These are phyloP conservation scores for Pituophis catenifer DNA, from an alignment of 2,113 vertebrate genomes.

Conservation along the genomic window DNA sequence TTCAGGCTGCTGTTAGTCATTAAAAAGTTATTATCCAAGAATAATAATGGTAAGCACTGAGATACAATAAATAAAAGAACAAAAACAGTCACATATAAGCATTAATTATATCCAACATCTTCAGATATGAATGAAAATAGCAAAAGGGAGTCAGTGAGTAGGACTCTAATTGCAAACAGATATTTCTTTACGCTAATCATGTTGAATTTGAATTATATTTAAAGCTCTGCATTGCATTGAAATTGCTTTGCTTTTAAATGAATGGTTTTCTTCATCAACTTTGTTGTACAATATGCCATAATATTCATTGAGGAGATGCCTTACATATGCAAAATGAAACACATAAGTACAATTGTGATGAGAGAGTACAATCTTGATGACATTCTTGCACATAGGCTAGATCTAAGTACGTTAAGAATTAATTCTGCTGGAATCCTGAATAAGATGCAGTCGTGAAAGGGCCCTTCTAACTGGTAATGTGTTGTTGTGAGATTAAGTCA, in stretches of 20 bases:
- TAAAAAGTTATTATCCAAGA: background rate
- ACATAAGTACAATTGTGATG: background rate
- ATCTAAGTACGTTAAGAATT: background rate
- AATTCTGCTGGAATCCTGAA: background rate
- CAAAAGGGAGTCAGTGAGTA: slow-evolving; percentile 22
- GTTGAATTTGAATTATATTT: slow-evolving; percentile 1
- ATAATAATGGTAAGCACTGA: background rate
- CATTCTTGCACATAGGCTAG: slow-evolving; percentile 4
- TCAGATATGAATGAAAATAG: slow-evolving; percentile 16
- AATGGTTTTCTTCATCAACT: slow-evolving; percentile 20
- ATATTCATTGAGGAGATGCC: slow-evolving; percentile 1
- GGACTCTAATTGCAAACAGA: slow-evolving; percentile 9
- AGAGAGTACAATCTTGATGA: background rate
- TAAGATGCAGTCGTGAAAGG: background rate
- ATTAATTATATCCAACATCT: background rate
- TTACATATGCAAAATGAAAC: slow-evolving; percentile 3
- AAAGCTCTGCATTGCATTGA: slow-evolving; percentile 1
- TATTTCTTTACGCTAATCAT: background rate
- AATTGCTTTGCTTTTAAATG: slow-evolving; percentile 4
- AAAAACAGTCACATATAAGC: background rate
- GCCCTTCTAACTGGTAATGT: background rate
- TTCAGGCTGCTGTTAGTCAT: background rate
- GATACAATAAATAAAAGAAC: background rate
- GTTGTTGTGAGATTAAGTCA: background rate
- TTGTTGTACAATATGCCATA: background rate